Evolutionary conservation across 2,113 vertebrate species (phyloP), one percentile per base, ranked within the genome.

Genomic region (Sinocyclocheilus maitianheensis): DNA sequence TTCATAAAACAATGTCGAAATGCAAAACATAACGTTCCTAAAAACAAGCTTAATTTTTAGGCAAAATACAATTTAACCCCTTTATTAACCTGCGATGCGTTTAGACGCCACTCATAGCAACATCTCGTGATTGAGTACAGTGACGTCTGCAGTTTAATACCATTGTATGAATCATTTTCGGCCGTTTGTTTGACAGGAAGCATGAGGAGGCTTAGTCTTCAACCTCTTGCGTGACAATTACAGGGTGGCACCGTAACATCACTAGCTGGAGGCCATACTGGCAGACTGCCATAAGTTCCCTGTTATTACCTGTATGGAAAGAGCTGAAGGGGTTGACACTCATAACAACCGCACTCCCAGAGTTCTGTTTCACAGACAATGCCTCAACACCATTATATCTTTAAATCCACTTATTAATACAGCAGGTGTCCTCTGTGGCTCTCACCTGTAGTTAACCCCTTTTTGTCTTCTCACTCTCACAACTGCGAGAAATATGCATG

Each of bases 261-360:
- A 89, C 88, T 76, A 89, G 86, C 92, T 85, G 79, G 87, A 90
- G 91, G 92, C 88, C 88, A 81, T 60, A 89, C 91, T 93, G 93
- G 93, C 92, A 84, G 91, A 88, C 88, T 0, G 88, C 92, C 93
- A 91, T 91, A 91, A 91, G 90, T 90, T 91, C 67, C 93, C 93
- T 92, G 93, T 93, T 94, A 94, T 94, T 94, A 94, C 91, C 92
- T 92, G 75, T 86, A 89, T 62, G 86, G 83, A 81, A 84, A 86
- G 0, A 12, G 72, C 87, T 89, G 84, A 20, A 83, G 71, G 84
- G 77, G 89, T 90, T 90, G 92, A 91, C 91, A 91, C 92, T 90
- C 89, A 89, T 90, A 92, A 92, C 91, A 93, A 91, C 91, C 90
- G 88, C 51, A 86, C 87, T 53, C 53, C 65, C 63, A 84, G 46